Evolutionary conservation across 1,140 invertebrate genomes (phyloP).

Genomic region (Hyles vespertilio): DNA sequence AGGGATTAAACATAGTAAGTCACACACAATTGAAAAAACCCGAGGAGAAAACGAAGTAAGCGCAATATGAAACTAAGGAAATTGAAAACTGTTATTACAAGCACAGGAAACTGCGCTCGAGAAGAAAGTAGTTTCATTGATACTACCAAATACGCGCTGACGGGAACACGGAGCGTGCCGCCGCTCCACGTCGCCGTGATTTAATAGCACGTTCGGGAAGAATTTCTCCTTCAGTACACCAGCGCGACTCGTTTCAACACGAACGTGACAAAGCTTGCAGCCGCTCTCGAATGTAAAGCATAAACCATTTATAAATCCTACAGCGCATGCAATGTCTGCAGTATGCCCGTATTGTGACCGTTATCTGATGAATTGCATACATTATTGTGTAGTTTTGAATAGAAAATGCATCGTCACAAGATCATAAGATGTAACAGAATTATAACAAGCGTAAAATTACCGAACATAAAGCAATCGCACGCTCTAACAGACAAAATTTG

Average conservation of each 20-base stretch:
- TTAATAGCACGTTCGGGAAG: background rate
- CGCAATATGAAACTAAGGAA: constrained; percentile 8
- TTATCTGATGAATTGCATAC: background rate
- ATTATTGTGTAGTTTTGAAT: no score
- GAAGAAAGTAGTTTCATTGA: constrained; percentile 28
- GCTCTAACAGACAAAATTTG: background rate
- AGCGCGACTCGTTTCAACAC: constrained; percentile 17
- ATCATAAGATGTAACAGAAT: constrained; percentile 3
- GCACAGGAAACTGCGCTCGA: constrained; percentile 18
- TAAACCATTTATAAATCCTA: constrained; percentile 11
- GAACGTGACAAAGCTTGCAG: constrained; percentile 25
- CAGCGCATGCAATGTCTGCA: no score
- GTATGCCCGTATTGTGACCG: no score
- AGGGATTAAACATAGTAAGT: no score
- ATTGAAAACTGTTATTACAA: constrained; percentile 20
- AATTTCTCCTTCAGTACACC: constrained; percentile 18
- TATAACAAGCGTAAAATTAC: constrained; percentile 9
- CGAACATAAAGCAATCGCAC: constrained; percentile 7
- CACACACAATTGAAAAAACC: no score
- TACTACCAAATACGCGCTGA: constrained; percentile 26
- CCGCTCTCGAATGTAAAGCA: constrained; percentile 43
- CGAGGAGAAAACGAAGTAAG: no score
- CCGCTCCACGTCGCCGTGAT: no score
- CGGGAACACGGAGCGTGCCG: constrained; percentile 12
- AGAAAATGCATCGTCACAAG: constrained; percentile 7